phyloP scores from a whole-genome alignment of 2,797 vertebrate species.

The Sebastes nivosus region DNA sequence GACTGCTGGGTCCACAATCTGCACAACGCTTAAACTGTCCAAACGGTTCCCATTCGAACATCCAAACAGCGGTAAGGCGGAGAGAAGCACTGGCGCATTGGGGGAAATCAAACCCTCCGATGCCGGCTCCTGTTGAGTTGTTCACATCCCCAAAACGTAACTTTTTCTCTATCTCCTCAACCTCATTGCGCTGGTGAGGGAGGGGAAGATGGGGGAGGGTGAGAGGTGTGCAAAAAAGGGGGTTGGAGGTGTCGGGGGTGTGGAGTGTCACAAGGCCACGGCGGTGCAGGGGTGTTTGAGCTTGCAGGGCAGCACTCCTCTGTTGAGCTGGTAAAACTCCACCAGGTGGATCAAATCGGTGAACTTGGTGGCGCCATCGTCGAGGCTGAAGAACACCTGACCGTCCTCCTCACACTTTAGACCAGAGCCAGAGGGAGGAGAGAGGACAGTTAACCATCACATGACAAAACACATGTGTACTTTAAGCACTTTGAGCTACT shows the following conservation, averaged over 20 bases:
- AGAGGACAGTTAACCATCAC: conserved; percentile 14
- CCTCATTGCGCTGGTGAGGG: conserved; percentile 40
- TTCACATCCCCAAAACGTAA: conserved; percentile 35
- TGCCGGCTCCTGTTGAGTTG: neutral
- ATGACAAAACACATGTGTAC: neutral
- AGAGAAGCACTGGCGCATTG: conserved; percentile 18
- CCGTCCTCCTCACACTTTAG: conserved; percentile 94
- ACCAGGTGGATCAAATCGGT: conserved; percentile 98
- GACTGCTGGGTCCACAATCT: conserved; percentile 17
- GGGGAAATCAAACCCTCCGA: neutral
- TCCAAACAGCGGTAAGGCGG: conserved; percentile 42
- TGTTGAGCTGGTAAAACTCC: conserved; percentile 99
- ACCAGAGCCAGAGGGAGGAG: neutral
- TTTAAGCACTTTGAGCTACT: neutral
- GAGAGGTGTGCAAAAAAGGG: conserved; percentile 67
- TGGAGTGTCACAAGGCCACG: conserved; percentile 94
- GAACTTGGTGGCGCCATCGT: conserved; percentile 97
- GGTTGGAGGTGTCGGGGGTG: conserved; percentile 9
- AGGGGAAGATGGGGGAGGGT: conserved; percentile 12
- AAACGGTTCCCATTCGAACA: conserved; percentile 17
- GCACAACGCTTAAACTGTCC: neutral
- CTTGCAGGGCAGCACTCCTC: conserved; percentile 96
- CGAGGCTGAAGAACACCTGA: conserved; percentile 96
- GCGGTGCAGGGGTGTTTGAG: conserved; percentile 98
- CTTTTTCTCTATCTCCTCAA: conserved; percentile 49